Evolutionary conservation across 2,888 invertebrate genomes (phyloP), one percentile per base, ranked within the genome.

Genomic region (Norana najaformis): DNA sequence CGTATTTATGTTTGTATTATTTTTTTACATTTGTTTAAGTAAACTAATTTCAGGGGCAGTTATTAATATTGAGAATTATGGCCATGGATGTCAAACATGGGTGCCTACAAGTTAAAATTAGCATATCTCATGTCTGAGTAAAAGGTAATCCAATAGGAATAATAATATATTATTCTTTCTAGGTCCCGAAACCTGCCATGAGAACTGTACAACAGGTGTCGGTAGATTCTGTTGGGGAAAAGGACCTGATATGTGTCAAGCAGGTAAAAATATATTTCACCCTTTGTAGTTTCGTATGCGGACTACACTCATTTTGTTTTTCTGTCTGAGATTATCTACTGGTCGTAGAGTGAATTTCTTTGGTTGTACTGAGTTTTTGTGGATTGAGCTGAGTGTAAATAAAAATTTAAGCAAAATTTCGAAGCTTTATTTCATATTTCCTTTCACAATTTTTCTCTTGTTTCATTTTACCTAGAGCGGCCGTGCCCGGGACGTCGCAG

Each of bases 231-330:
- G 85, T 37, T 85, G 85, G 85, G 85, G 11, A n/a, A 20, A 35
- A 37, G 85, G 85, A 85, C 20, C 85, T 20, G 85, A 85, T 23
- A 85, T 85, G 85, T 85, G 85, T 16, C 85, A 85, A 23, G 37
- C 18, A 85, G 37, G 85, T 85, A 11, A 85, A 35, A 69, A 5
- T n/a, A n/a, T n/a, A n/a, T 8, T 69, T 69, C 69, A 69, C n/a
- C n/a, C n/a, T 30, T 69, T 69, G 69, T n/a, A 30, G 69, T 69
- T 47, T 3, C 20, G 13, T 47, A 16, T 41, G 41, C 13, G 5
- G 23, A 6, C 23, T 16, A 0, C 23, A 23, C 23, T 16, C 4
- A 23, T 47, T 47, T n/a, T 69, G 69, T 11, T 69, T n/a, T n/a
- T 8, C 8, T 8, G 69, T n/a, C n/a, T 69, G 0, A 8, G n/a